phyloP scores from a whole-genome alignment of 2,113 vertebrate species.

The Brienomyrus longianalis region DNA sequence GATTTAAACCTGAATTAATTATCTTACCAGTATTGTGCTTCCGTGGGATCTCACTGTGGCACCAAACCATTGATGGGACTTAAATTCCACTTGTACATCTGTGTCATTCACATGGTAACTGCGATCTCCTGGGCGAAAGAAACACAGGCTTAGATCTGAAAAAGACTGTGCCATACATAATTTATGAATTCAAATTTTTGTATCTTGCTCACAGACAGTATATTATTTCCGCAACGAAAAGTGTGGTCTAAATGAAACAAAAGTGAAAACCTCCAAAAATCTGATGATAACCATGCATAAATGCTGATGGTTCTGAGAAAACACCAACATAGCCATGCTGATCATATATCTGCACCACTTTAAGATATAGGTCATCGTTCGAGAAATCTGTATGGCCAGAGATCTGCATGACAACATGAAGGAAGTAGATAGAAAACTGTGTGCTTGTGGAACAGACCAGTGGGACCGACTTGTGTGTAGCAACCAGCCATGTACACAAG shows the following conservation, averaged over 20 bases:
- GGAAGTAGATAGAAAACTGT: not conserved
- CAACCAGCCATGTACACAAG: constrained; percentile 1
- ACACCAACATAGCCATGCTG: not conserved
- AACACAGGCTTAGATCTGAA: not conserved
- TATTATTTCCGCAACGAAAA: not conserved
- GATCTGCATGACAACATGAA: constrained; percentile 1
- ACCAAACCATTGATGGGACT: constrained; percentile 87
- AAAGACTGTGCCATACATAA: not conserved
- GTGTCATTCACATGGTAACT: constrained; percentile 41
- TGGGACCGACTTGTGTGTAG: not conserved
- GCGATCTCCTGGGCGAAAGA: constrained; percentile 51
- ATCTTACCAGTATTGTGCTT: constrained; percentile 77
- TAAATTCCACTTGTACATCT: constrained; percentile 65
- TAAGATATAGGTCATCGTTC: not conserved
- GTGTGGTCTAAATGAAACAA: not conserved
- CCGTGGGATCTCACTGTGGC: constrained; percentile 78
- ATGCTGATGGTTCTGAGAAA: not conserved
- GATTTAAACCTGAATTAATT: not conserved
- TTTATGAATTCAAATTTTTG: not conserved
- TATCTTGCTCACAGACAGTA: not conserved
- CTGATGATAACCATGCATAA: not conserved
- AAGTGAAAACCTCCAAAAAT: not conserved
- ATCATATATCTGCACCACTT: not conserved
- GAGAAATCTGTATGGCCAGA: not conserved
- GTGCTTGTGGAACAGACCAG: not conserved